Conservation (phyloP, 2,113 vertebrate genomes). For the Microcebus tavaratra region DNA sequence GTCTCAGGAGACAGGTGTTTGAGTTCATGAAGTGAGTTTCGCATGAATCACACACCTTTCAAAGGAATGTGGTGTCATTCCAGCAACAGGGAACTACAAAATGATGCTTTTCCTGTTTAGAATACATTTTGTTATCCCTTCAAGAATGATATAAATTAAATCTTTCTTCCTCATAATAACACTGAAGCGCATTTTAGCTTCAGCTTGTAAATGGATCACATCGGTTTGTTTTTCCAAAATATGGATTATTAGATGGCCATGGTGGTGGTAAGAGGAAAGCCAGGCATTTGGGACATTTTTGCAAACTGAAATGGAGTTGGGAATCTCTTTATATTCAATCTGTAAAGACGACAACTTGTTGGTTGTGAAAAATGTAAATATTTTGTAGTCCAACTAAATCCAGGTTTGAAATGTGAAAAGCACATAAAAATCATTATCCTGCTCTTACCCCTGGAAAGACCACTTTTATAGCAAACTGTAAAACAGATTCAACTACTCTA, state of each 20-base stretch:
- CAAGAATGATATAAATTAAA: conserved; percentile 17
- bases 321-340: conserved; percentile 42
- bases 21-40: conserved; percentile 25
- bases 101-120: background rate
- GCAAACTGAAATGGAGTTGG: background rate
- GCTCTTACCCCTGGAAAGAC: conserved; percentile 6
- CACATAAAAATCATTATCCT: conserved; percentile 54
- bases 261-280: background rate
- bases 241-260: background rate
- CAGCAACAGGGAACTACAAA: background rate
- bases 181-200: background rate
- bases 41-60: background rate
- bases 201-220: background rate
- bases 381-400: conserved; percentile 71
- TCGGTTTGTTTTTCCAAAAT: background rate
- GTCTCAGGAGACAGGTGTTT: background rate
- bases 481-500: conserved; percentile 59
- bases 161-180: background rate
- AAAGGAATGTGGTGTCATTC: background rate
- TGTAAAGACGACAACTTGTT: conserved; percentile 16
- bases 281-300: conserved; percentile 2
- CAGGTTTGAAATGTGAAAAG: conserved; percentile 56
- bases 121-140: conserved; percentile 34
- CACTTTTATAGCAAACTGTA: conserved; percentile 50
- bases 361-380: conserved; percentile 62